Evolutionary conservation across 1,140 invertebrate genomes (phyloP).

Genomic region (Megalopta genalis): DNA sequence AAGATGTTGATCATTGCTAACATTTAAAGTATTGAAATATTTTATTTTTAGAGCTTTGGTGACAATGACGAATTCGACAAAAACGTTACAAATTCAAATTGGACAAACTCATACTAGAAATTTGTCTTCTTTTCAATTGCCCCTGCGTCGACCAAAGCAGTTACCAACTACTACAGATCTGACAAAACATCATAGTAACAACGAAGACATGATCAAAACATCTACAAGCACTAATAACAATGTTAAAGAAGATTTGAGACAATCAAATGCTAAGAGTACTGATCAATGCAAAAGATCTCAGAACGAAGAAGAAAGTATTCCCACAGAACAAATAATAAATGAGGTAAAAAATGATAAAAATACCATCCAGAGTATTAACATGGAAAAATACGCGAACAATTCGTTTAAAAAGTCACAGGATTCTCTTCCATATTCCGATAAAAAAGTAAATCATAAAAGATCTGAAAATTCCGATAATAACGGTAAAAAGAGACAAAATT

Average conservation of each 20-base stretch:
- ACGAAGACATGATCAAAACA: background rate
- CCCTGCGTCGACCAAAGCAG: slow-evolving; percentile 18
- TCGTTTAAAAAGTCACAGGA: background rate
- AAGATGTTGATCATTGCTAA: background rate
- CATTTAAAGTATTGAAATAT: background rate
- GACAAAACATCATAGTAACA: background rate
- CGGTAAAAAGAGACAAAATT: background rate
- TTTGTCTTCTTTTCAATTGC: background rate
- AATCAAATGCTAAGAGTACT: background rate
- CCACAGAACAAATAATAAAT: background rate
- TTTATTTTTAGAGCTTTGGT: slow-evolving; percentile 21
- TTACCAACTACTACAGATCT: background rate
- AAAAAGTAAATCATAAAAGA: background rate
- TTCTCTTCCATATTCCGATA: background rate
- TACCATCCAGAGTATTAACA: background rate
- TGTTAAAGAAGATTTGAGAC: background rate
- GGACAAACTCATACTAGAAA: background rate
- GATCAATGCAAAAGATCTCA: background rate
- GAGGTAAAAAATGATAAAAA: background rate
- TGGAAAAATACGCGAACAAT: no score
- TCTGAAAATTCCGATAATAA: background rate
- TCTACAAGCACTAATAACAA: background rate
- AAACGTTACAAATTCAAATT: background rate
- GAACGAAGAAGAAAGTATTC: background rate
- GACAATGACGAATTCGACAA: background rate